Evolutionary conservation across 2,113 vertebrate genomes (phyloP), one percentile per base, ranked within the genome.

Genomic region (Solea senegalensis): DNA sequence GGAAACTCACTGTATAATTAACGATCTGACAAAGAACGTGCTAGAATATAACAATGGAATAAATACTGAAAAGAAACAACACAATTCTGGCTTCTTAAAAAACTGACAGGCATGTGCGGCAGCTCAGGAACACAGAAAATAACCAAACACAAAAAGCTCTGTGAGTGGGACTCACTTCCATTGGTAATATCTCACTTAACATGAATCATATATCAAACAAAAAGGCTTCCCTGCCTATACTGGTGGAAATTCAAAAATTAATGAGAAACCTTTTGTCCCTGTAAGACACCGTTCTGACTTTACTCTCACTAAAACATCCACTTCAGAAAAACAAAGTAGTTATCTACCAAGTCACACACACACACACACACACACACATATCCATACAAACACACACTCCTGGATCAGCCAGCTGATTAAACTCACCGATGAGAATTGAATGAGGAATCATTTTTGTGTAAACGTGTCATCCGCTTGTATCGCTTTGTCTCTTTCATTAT

Each of bases 181-280:
- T 63, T 72, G 71, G 59, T 82, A 68, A 84, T 66, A 77, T 84
- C 71, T 81, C 69, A 72, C 76, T 83, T 73, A 76, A 75, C 81
- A 84, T 80, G 58, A 89, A 83, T 83, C 72, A 80, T 78, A 74
- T 62, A 87, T 88, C 60, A 80, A 76, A 82, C 78, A 85, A 85
- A 87, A 82, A 82, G 74, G 74, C 80, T 52, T 74, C 77, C 54
- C 34, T 12, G 34, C 76, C 50, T 11, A 68, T 54, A 65, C 40
- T 63, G 8, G 68, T 65, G 54, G 66, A 82, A 71, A 76, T 65
- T 82, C 53, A 88, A 81, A 86, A 81, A 82, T 86, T 59, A 85
- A 86, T 77, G 82, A 82, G 76, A 77, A 85, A 78, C 78, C 82
- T 84, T 81, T 69, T 44, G 61, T 72, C 65, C 46, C 58, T 0